phyloP scores from a whole-genome alignment of 1,140 invertebrate species.

The Brachionus manjavacas region DNA sequence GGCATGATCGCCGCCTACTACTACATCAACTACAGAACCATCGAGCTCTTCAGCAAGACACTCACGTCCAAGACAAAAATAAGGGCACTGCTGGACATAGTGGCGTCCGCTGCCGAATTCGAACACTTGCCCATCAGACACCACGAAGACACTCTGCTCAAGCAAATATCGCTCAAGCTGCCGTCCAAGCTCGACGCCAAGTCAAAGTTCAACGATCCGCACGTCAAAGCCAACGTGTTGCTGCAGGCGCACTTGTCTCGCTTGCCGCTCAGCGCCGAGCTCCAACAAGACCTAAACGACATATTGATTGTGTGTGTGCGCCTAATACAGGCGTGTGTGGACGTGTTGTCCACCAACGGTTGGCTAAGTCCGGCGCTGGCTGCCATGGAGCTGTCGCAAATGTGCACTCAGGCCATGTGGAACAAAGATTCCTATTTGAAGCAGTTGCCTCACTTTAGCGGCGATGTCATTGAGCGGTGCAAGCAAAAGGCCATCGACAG shows the following conservation, averaged over 20 bases:
- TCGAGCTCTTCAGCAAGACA: conserved; percentile 93
- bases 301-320: conserved; percentile 73
- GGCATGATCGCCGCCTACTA: conserved; percentile 99
- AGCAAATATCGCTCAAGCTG: conserved; percentile 67
- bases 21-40: conserved; percentile 99
- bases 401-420: conserved; percentile 99
- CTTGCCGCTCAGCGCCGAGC: conserved; percentile 72
- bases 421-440: conserved; percentile 94
- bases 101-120: conserved; percentile 94
- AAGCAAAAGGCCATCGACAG: conserved; percentile 86
- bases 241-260: conserved; percentile 91
- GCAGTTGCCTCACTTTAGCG: conserved; percentile 88
- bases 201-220: conserved; percentile 82
- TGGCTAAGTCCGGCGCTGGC: conserved; percentile 95
- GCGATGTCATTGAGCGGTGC: conserved; percentile 82
- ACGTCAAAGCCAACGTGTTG: conserved; percentile 91
- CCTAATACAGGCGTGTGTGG: conserved; percentile 95
- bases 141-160: conserved; percentile 83
- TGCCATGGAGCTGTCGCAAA: conserved; percentile 98
- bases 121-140: conserved; percentile 87
- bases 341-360: conserved; percentile 93
- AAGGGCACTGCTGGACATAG: conserved; percentile 90
- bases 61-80: conserved; percentile 96
- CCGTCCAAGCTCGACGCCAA: conserved; percentile 71
- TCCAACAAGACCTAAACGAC: conserved; percentile 90